phyloP scores from a whole-genome alignment of 2,113 vertebrate species.

The Aegypius monachus region DNA sequence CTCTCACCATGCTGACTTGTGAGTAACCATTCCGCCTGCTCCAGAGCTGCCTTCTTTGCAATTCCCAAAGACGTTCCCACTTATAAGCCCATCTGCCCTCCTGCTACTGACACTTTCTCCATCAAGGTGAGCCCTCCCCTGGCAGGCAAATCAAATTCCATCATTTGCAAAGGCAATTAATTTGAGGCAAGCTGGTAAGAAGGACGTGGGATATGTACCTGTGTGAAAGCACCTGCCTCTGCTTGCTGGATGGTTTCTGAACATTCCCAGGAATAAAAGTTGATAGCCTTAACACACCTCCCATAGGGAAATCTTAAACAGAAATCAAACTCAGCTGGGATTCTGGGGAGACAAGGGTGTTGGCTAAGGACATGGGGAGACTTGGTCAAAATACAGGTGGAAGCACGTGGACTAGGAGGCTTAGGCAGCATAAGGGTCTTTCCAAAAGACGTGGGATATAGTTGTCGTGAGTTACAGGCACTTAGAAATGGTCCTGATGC shows the following conservation, averaged over 20 bases:
- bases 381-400: background rate
- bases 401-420: background rate
- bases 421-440: background rate
- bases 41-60: background rate
- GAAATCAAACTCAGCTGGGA: background rate
- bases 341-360: background rate
- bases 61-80: background rate
- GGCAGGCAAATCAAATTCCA: background rate
- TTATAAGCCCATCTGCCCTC: background rate
- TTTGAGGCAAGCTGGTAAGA: background rate
- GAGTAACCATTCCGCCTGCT: background rate
- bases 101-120: background rate
- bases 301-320: background rate
- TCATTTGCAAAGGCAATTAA: background rate
- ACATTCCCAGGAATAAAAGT: background rate
- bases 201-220: background rate
- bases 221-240: background rate
- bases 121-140: background rate
- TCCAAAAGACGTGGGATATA: background rate
- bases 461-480: background rate
- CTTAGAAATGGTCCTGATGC: too few species aligned
- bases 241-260: background rate
- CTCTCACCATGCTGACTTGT: accelerated
- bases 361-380: background rate
- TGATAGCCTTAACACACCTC: background rate